These are phyloP conservation scores for Saguinus imperator DNA, from an alignment of 2,113 vertebrate genomes.

Conservation along the genomic window DNA sequence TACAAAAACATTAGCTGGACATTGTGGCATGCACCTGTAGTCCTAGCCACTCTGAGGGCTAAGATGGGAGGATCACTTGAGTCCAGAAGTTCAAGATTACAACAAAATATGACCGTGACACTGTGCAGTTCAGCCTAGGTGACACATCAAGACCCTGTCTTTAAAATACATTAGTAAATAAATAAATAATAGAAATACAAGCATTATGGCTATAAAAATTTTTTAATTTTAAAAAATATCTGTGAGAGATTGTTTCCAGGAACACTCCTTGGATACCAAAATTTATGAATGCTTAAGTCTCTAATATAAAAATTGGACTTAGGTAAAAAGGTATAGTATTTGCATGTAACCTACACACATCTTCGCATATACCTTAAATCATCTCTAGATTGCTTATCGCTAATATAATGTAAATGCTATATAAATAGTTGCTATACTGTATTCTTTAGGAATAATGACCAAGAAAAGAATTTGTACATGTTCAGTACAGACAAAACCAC, in stretches of 20 bases:
- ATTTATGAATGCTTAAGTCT: not conserved
- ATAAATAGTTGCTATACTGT: not conserved
- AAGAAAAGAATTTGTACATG: not conserved
- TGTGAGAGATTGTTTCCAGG: not conserved
- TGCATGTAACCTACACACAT: not conserved
- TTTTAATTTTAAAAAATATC: not conserved
- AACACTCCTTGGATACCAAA: not conserved
- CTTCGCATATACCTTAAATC: not conserved
- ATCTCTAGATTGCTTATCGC: not conserved
- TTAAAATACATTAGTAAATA: too few species aligned
- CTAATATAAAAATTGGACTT: not conserved
- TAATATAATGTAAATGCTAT: not conserved
- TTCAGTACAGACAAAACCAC: not conserved
- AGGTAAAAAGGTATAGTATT: not conserved
- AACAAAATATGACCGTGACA: too few species aligned
- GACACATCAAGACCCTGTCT: too few species aligned
- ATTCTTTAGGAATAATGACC: not conserved
- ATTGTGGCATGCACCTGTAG: too few species aligned
- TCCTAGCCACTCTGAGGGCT: too few species aligned
- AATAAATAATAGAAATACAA: too few species aligned
- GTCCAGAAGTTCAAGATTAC: too few species aligned
- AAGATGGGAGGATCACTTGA: too few species aligned
- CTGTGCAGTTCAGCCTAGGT: too few species aligned
- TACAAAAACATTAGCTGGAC: too few species aligned
- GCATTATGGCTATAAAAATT: not conserved